A percentile compares a stretch with the other conserved stretches of the same genome.
Conservation (phyloP, 2,113 vertebrate species). For the Chiloscyllium plagiosum region DNA sequence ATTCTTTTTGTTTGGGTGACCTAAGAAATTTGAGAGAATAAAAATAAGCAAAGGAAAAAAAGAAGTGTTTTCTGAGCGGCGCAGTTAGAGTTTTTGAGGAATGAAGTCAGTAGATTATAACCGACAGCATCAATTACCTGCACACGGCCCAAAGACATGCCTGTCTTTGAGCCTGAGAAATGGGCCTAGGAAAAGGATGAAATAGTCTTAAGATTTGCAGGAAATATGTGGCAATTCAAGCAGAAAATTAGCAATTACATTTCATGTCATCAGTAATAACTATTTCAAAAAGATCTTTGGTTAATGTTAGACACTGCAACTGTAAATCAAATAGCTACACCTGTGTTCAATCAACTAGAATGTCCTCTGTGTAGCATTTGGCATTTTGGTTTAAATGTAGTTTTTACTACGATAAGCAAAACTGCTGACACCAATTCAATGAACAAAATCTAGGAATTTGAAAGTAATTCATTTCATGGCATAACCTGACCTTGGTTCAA, state of each 20-base stretch:
- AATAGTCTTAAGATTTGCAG: constrained; percentile 72
- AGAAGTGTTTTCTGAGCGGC: constrained; percentile 41
- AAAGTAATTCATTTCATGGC: constrained; percentile 69
- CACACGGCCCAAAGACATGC: constrained; percentile 63
- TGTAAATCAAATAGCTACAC: constrained; percentile 82
- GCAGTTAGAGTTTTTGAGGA: constrained; percentile 60
- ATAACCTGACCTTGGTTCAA: constrained; percentile 57
- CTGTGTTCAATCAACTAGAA: constrained; percentile 75
- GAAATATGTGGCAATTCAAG: constrained; percentile 82
- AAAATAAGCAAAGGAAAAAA: constrained; percentile 54
- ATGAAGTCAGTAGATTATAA: constrained; percentile 69
- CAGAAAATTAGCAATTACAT: constrained; percentile 98
- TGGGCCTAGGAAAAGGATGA: constrained; percentile 64
- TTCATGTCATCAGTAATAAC: constrained; percentile 93
- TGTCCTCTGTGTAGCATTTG: constrained; percentile 58
- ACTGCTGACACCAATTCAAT: constrained; percentile 66
- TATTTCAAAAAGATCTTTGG: constrained; percentile 89
- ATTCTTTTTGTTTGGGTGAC: constrained; percentile 45
- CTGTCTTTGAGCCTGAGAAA: constrained; percentile 67
- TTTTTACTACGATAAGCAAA: constrained; percentile 71
- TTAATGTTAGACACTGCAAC: constrained; percentile 78
- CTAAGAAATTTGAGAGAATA: constrained; percentile 51
- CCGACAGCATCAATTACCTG: constrained; percentile 76
- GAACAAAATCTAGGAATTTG: constrained; percentile 56
- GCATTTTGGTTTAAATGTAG: constrained; percentile 60